A percentile compares a stretch with the other conserved stretches of the same genome.
Conservation (phyloP, 2,113 vertebrate species). For the Neolamprologus sp. region DNA sequence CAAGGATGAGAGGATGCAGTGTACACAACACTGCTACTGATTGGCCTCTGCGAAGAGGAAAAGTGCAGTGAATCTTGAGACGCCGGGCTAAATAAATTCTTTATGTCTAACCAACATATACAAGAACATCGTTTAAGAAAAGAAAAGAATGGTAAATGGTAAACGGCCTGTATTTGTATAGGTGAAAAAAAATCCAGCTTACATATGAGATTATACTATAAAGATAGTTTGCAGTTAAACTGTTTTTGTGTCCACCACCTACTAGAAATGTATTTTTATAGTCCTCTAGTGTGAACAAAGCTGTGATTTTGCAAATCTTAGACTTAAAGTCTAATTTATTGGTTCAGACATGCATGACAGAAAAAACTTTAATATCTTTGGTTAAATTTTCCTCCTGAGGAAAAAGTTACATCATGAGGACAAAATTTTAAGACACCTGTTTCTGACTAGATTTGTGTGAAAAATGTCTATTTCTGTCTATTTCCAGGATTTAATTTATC, state of each 20-base stretch:
- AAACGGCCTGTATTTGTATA: background rate
- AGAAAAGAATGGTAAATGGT: background rate
- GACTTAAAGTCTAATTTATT: no score
- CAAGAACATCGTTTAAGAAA: background rate
- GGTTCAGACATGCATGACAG: background rate
- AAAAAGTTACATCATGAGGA: background rate
- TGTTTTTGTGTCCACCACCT: background rate
- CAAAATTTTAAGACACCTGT: background rate
- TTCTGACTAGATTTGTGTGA: background rate
- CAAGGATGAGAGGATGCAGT: background rate
- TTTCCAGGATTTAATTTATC: fast-evolving
- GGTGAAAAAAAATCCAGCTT: background rate
- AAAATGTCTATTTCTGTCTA: background rate
- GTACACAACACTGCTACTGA: constrained; percentile 5
- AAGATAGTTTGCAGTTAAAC: background rate
- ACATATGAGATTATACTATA: background rate
- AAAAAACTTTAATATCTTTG: background rate
- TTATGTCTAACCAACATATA: constrained; percentile 5
- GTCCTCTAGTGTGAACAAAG: background rate
- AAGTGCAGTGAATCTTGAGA: background rate
- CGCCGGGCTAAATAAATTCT: background rate
- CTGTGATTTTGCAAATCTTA: no score
- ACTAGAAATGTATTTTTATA: background rate
- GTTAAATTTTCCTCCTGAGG: background rate
- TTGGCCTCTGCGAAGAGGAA: background rate